Conservation (phyloP, 2,797 vertebrate species). For the Gymnocypris eckloni region DNA sequence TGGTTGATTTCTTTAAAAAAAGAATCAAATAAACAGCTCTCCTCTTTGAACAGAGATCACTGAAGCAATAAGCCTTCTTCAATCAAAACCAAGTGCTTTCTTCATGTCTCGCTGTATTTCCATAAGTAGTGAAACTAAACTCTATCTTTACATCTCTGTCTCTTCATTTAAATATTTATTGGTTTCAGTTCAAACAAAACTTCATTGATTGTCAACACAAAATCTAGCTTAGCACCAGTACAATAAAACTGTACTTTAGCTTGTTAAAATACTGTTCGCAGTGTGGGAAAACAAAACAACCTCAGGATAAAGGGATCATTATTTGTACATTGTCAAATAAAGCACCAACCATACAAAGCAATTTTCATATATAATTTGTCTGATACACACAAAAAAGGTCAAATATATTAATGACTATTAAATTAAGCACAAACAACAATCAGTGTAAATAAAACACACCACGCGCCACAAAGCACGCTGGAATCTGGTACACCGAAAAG, state of each 20-base stretch:
- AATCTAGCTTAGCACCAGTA: slow-evolving; percentile 97
- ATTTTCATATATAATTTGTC: slow-evolving; percentile 76
- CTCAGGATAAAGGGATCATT: slow-evolving; percentile 80
- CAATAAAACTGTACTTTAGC: slow-evolving; percentile 99
- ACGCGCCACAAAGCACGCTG: slow-evolving; percentile 76
- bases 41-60: slow-evolving; percentile 66
- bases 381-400: slow-evolving; percentile 78
- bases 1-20: slow-evolving; percentile 78
- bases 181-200: slow-evolving; percentile 84
- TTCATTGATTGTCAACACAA: slow-evolving; percentile 90
- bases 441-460: slow-evolving; percentile 78
- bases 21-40: slow-evolving; percentile 79
- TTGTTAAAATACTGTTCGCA: slow-evolving; percentile 82
- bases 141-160: slow-evolving; percentile 76
- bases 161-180: slow-evolving; percentile 85
- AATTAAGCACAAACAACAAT: slow-evolving; percentile 82
- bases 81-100: slow-evolving; percentile 55
- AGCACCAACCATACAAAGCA: slow-evolving; percentile 85
- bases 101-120: slow-evolving; percentile 65
- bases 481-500: slow-evolving; percentile 65
- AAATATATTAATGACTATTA: slow-evolving; percentile 89
- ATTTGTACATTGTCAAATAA: slow-evolving; percentile 80
- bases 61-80: slow-evolving; percentile 62
- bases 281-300: slow-evolving; percentile 72
- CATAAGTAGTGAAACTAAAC: slow-evolving; percentile 76